phyloP scores from a whole-genome alignment of 2,797 vertebrate genomes.

The Brachyrhaphis roseni region DNA sequence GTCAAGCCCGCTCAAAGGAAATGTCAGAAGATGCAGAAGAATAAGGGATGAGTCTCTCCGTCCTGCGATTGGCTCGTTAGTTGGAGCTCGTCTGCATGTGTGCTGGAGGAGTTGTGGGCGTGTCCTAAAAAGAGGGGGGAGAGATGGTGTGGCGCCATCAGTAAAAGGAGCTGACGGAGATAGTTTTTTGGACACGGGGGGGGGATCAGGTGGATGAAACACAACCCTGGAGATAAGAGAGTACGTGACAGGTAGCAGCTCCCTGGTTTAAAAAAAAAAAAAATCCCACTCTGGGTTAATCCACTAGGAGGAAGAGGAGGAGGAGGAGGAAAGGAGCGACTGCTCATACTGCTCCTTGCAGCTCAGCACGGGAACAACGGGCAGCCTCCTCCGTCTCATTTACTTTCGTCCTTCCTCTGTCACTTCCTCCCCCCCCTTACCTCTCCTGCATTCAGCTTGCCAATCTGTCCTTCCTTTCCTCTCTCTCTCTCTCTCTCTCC shows the following conservation, averaged over 20 bases:
- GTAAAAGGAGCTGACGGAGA: conserved; percentile 39
- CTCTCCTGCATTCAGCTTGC: conserved; percentile 59
- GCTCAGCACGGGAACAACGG: conserved; percentile 66
- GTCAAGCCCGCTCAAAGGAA: conserved; percentile 54
- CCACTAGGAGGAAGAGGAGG: conserved; percentile 48
- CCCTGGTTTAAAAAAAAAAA: conserved; percentile 56
- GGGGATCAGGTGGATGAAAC: conserved; percentile 33
- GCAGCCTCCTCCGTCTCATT: conserved; percentile 58
- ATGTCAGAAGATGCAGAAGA: conserved; percentile 62
- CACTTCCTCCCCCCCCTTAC: conserved; percentile 50
- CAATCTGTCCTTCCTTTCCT: conserved; percentile 56
- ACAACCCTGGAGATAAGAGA: conserved; percentile 46
- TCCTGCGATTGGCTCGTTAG: conserved; percentile 45
- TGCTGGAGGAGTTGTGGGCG: conserved; percentile 34
- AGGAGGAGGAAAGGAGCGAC: conserved; percentile 38
- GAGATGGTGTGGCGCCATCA: conserved; percentile 33
- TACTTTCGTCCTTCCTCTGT: conserved; percentile 61
- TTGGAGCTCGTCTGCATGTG: conserved; percentile 41
- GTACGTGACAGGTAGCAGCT: conserved; percentile 77
- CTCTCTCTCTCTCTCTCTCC: conserved; percentile 16
- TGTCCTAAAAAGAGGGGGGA: conserved; percentile 34
- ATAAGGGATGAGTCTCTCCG: conserved; percentile 38
- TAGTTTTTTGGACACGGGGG: not conserved
- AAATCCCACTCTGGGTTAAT: conserved; percentile 75
- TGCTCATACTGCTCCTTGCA: conserved; percentile 64